Base-by-base conservation (phyloP, 2,797 vertebrate genomes). In the Rhynchotus rufescens region DNA sequence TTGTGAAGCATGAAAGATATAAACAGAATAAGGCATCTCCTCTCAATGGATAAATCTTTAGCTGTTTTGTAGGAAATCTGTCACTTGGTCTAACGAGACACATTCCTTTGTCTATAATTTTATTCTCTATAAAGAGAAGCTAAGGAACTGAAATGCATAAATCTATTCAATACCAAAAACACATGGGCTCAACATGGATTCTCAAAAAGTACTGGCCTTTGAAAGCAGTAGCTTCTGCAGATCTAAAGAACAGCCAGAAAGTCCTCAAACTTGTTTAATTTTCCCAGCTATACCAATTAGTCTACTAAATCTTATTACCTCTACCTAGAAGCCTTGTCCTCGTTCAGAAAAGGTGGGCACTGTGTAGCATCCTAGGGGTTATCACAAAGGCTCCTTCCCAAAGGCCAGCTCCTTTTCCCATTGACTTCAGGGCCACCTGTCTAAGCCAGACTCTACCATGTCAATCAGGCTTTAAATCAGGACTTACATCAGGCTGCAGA, bases 311-410 rank as follows among this genome's bases (percentile, higher is more conserved):
- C 26, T 19, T 52, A 67, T 19, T 80, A 11, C 17, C 82, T 56
- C 38, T 56, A 36, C 20, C 8, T 61, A 52, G 1, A n/a, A 59
- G 13, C 11, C 6, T 66, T 69, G 14, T 25, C 34, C 69, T 79
- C 30, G 69, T 7, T 47, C 47, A 66, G 52, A 57, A 88, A 72
- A 64, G 32, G 9, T 15, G 30, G 59, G 4, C 23, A 28, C 10
- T 90, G 45, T 8, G 13, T 42, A 60, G 2, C 49, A 85, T 6
- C 20, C 36, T 68, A 51, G 67, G 65, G 40, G 62, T 47, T 49
- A 88, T 26, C 56, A 93, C 34, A 91, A 90, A 89, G 74, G 32
- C 13, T 86, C 12, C 57, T 26, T 72, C 45, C 62, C 92, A 62
- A 91, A 85, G 56, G 49, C 32, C 56, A 76, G 15, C 32, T 85